Base-by-base conservation (phyloP, 2,113 vertebrate genomes). In the Nansenia antarctica region DNA sequence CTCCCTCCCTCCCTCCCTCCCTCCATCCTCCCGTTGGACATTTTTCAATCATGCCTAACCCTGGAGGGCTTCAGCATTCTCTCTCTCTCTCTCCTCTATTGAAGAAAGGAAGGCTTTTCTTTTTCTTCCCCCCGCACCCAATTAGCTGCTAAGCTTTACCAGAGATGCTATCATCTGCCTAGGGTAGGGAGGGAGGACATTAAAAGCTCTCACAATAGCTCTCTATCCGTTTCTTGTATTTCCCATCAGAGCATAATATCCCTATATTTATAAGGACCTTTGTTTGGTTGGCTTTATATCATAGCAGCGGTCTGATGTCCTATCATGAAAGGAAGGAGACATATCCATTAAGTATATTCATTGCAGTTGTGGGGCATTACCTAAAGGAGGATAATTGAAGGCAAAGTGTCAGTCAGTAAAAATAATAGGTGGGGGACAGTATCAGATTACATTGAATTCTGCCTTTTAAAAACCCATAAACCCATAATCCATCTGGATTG, bases 131-230 rank as follows among this genome's bases (percentile, higher is more conserved):
- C 68, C 52, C 65, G 57, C 2, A 52, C 71, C 86, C 86, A 92
- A 92, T 91, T 92, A 92, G 85, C 77, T 76, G 83, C 67, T 70
- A 57, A 53, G 78, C 76, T 83, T 82, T 84, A 72, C 62, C 79
- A 70, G 69, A 57, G 30, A 69, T 61, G 9, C 39, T 12, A 61
- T 79, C 75, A 77, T 62, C 58, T 75, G 67, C 73, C 72, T 58
- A 18, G 39, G 62, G 70, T 63, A 76, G 60, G 63, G 58, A 67
- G 57, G 49, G 71, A 67, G 80, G n/a, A 59, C 61, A 80, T 78
- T 84, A 27, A 79, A 39, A 62, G 62, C 52, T 12, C 26, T 67
- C 31, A 72, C 64, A 74, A 67, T 62, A 78, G 62, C 53, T 22
- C 5, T 30, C 64, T 62, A 57, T 15, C 34, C 26, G 30, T 57